Evolutionary conservation across 2,888 invertebrate species (phyloP), one percentile per base, ranked within the genome.

Genomic region (Hyles lineata): DNA sequence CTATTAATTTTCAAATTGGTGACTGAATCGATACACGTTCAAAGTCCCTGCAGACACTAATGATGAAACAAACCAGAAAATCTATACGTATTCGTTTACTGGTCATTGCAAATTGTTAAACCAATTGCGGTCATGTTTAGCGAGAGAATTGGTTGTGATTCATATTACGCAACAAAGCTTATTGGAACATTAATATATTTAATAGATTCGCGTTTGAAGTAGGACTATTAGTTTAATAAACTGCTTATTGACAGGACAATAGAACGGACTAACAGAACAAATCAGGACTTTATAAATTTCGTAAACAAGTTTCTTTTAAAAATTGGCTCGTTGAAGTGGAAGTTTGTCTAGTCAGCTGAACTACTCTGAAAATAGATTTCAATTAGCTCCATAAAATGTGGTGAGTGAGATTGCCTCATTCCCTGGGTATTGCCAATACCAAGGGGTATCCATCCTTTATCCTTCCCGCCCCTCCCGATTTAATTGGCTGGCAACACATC

Each of bases 91-190:
- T 60, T 60, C 25, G 17, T 60, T 29, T 17, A 25, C 17, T 15
- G 29, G 7, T 23, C 2, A 9, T 60, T 60, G 60, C 60, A 60
- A 60, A 29, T 60, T 60, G 25, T 29, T 25, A 60, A 60, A 60
- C 60, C 60, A 29, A 60, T 60, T 60, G 60, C 60, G 60, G 58
- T 58, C 58, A 19, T 25, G 60, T 60, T 19, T 23, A 25, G 60
- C 23, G 60, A 11, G 29, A 60, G 60, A 25, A 60, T 25, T 17
- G 25, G 25, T 29, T 60, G 17, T 25, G 25, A 60, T 60, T 60
- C 60, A 17, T 11, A 15, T 43, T 25, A 60, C 25, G 17, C 60
- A 11, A 15, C 25, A 17, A 17, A 23, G 25, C 11, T 60, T 25
- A 60, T 25, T 60, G 29, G 23, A 25, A 60, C 25, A 25, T 15